These are phyloP conservation scores for Gallirallus australis DNA, from an alignment of 2,797 vertebrate species.

Conservation along the genomic window DNA sequence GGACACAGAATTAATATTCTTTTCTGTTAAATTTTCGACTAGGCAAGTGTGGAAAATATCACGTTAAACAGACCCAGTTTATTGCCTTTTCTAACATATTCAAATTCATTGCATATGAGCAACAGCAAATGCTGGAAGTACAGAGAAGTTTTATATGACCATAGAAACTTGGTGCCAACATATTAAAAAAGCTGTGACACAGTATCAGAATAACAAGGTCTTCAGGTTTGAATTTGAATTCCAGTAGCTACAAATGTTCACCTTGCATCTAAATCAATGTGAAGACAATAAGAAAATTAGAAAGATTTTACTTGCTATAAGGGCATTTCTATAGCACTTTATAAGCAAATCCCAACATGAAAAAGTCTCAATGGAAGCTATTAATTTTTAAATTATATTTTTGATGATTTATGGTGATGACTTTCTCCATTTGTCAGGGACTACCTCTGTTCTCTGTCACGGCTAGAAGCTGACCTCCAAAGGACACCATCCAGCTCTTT, in stretches of 20 bases:
- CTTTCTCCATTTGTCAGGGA: neutral
- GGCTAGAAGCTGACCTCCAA: neutral
- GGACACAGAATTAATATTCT: neutral
- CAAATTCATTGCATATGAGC: neutral
- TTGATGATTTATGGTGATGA: neutral
- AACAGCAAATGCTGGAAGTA: neutral
- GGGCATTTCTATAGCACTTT: neutral
- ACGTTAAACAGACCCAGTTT: neutral
- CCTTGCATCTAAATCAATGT: neutral
- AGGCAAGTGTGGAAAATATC: neutral
- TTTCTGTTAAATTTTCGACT: neutral
- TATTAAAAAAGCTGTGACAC: neutral
- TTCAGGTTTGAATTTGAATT: neutral
- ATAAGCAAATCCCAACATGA: accelerated
- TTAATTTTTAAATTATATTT: neutral
- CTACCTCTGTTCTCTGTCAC: neutral
- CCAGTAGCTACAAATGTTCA: neutral
- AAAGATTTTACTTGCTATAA: neutral
- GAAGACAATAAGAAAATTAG: neutral
- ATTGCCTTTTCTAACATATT: neutral
- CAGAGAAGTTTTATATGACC: neutral
- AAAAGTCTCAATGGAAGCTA: neutral
- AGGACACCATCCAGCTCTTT: neutral
- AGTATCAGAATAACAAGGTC: neutral
- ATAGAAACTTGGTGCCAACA: neutral